Evolutionary conservation across 2,888 invertebrate species (phyloP), one percentile per base, ranked within the genome.

Genomic region (Schizaphis graminum): DNA sequence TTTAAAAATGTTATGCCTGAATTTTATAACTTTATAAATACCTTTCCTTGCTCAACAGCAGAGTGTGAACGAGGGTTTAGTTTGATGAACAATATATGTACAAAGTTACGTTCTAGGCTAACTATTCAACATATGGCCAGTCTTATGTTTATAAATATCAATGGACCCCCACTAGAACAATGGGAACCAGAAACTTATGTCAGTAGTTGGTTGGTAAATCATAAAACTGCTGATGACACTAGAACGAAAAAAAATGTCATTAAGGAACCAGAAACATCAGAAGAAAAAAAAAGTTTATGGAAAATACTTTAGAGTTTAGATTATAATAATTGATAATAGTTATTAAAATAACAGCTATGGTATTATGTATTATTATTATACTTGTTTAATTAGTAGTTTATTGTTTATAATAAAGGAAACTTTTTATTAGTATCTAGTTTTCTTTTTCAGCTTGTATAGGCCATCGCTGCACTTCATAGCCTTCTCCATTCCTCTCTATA

Each of bases 211-310:
- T 47, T 86, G 13, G 47, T 86, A 86, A 86, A 86, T 47, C 86
- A 86, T 28, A 86, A 28, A 4, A 24, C 86, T 28, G 47, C 86
- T 86, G 86, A 86, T 28, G 86, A 86, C 28, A 86, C 26, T 0
- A 86, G 26, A 86, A 47, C 86, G 47, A 47, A 86, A 86, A 47
- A 57, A 57, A 57, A 57, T 8, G 3, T 57, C 26, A 57, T 28
- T 26, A 26, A 28, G 41, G 28, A 86, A 47, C 86, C 13, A 86
- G 13, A 86, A 86, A 86, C 28, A 26, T 10, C 28, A 26, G 28
- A 86, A 4, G 47, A 86, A 86, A 86, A 86, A 86, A 86, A 86
- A 47, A 10, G 28, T 47, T 47, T 86, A 86, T 86, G 86, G 47
- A 86, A 86, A 28, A 47, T 85, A 85, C 47, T n/a, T n/a, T n/a